Percentiles rank a stretch among this genome's conserved stretches.
phyloP scores from a whole-genome alignment of 2,113 vertebrate species.

The Kryptolebias marmoratus region DNA sequence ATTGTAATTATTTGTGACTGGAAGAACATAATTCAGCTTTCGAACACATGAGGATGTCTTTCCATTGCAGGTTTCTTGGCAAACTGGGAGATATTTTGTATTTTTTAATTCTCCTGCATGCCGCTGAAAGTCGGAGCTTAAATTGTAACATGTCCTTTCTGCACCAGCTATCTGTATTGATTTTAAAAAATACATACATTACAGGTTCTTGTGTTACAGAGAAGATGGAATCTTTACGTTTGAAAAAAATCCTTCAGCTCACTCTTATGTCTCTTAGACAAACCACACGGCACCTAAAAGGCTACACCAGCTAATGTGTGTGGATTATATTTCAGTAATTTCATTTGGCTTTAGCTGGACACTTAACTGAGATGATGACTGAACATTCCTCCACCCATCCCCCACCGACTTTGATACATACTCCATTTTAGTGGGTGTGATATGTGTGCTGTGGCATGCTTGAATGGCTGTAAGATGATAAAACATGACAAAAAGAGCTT shows the following conservation, averaged over 20 bases:
- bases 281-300: constrained; percentile 21
- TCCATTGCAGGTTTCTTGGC: not conserved
- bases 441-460: constrained; percentile 1
- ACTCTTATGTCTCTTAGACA: not conserved
- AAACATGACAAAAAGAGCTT: not conserved
- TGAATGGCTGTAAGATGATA: not conserved
- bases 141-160: constrained; percentile 8
- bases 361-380: constrained; percentile 17
- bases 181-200: constrained; percentile 17
- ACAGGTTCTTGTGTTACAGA: constrained; percentile 23
- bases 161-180: constrained; percentile 23
- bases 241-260: constrained; percentile 4
- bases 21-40: no score
- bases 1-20: no score
- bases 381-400: not conserved
- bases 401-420: not conserved
- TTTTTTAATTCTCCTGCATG: not conserved
- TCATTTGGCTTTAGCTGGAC: constrained; percentile 4
- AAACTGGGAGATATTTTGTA: not conserved
- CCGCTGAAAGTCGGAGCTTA: not conserved
- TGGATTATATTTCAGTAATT: constrained; percentile 31
- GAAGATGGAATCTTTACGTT: constrained; percentile 20
- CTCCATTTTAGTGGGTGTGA: constrained; percentile 9
- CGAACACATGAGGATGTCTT: not conserved
- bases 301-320: constrained; percentile 16